Base-by-base conservation (phyloP, 2,888 invertebrate genomes). In the Leptarthrus brevirostris region DNA sequence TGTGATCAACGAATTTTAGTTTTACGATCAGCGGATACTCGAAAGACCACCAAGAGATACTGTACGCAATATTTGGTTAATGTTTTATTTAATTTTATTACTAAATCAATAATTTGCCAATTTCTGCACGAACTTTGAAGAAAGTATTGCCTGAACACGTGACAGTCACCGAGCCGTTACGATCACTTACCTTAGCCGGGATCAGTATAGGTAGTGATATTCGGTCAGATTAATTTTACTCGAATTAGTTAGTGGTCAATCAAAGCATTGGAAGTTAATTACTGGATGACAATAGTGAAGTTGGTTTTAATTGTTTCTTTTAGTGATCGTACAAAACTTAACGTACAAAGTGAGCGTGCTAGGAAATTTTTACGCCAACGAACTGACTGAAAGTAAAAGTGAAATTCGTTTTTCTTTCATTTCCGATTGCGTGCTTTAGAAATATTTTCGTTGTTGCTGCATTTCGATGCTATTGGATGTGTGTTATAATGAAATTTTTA, bases 371-470 rank as follows among this genome's bases (percentile, higher is more conserved):
- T 20, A 34, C 34, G 30, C 18, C 30, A 22, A 18, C 52, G 49
- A 52, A 14, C 26, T 4, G 54, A 72, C 72, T 71, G 74, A 76
- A 76, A 76, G 76, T 76, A 74, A 76, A 76, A 76, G 76, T 76
- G 76, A 76, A 76, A 76, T 73, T 76, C 54, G 44, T 56, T 72
- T 72, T 56, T 72, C 56, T 47, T 30, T 53, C n/a, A 49, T 44
- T 72, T 72, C 72, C 58, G 58, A 72, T 58, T 49, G 72, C 58
- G 72, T 72, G 72, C 34, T 20, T 71, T 36, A 40, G 54, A 54
- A 40, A 54, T 54, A 40, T 54, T 71, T 71, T 71, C 20, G 36
- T 52, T 53, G 24, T 34, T 53, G 20, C 53, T 52, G 20, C 18
- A 44, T 44, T 24, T 44, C 47, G 26, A n/a, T 49, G 16, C 47